Evolutionary conservation across 2,113 vertebrate species (phyloP), one percentile per base, ranked within the genome.

Genomic region (Colinus virginianus): DNA sequence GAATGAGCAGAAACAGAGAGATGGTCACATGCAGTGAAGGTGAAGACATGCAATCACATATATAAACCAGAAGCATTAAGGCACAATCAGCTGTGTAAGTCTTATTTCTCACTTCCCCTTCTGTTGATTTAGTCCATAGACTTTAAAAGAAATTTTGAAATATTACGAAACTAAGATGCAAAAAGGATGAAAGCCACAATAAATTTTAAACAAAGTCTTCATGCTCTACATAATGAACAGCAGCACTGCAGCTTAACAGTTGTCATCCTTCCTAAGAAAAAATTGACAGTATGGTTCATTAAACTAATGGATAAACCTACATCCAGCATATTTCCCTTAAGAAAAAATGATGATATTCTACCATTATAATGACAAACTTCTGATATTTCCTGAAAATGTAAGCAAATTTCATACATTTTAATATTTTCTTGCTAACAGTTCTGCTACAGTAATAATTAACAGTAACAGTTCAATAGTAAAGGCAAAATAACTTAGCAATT

Each of bases 1-100:
- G 80, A 97, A 95, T 96, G 79, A 94, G 93, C 79, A 96, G 93
- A 96, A 97, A 97, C 92, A 98, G 96, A 97, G 77, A 97, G 95
- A 97, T 95, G 95, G 94, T 95, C 92, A 96, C 94, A 97, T 95
- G 93, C 79, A 96, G 84, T 90, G 95, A 97, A 95, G 94, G 93
- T 90, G 88, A 63, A 90, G 17, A 59, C 67, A 94, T 95, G 87
- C 82, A 92, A 46, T 90, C 40, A 96, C 91, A 88, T 45, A 75
- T 2, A 94, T 77, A 74, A 91, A 93, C 19, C 64, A 70, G 80
- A 72, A 84, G 36, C 56, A 75, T 28, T 95, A 72, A 51, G 56
- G 45, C 21, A 62, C 36, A 84, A 45, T 70, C 58, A 36, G 21
- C 22, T 61, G 45, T 61, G 71, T 53, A 81, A 66, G 45, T 2